Conservation (phyloP, 1,140 invertebrate genomes). For the Lucilia sericata region DNA sequence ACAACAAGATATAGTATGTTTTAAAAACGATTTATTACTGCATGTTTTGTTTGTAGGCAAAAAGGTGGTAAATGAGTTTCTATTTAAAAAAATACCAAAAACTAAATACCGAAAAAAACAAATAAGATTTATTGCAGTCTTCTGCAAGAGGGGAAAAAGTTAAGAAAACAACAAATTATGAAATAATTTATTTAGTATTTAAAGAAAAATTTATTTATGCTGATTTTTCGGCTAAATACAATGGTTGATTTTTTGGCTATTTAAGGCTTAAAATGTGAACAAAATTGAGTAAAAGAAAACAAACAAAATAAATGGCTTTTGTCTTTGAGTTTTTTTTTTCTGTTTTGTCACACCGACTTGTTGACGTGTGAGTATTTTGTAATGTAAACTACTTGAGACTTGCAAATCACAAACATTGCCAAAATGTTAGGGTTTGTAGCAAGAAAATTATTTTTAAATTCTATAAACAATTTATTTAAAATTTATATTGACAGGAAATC, state of each 20-base stretch:
- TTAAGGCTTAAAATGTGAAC: slow-evolving; percentile 15
- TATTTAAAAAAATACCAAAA: background rate
- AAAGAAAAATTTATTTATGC: background rate
- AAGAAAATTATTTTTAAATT: too few species aligned
- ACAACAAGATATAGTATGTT: background rate
- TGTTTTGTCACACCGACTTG: background rate
- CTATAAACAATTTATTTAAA: too few species aligned
- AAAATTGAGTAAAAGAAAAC: too few species aligned
- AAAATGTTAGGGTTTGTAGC: too few species aligned
- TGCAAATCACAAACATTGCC: too few species aligned
- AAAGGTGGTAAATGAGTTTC: slow-evolving; percentile 48
- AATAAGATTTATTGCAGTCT: slow-evolving; percentile 10
- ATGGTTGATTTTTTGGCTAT: background rate
- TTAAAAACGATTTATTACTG: slow-evolving; percentile 1
- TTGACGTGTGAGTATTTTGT: background rate
- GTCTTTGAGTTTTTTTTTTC: background rate
- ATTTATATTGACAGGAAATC: too few species aligned
- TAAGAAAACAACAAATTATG: slow-evolving; percentile 4
- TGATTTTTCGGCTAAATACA: background rate
- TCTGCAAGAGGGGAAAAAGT: background rate
- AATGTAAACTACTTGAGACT: background rate
- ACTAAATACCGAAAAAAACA: background rate
- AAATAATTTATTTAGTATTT: slow-evolving; percentile 9
- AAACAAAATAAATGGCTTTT: background rate
- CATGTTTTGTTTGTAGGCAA: background rate